Percentiles rank a stretch among this genome's conserved stretches.
phyloP scores from a whole-genome alignment of 1,140 invertebrate genomes.

The Bathynomus jamesi region DNA sequence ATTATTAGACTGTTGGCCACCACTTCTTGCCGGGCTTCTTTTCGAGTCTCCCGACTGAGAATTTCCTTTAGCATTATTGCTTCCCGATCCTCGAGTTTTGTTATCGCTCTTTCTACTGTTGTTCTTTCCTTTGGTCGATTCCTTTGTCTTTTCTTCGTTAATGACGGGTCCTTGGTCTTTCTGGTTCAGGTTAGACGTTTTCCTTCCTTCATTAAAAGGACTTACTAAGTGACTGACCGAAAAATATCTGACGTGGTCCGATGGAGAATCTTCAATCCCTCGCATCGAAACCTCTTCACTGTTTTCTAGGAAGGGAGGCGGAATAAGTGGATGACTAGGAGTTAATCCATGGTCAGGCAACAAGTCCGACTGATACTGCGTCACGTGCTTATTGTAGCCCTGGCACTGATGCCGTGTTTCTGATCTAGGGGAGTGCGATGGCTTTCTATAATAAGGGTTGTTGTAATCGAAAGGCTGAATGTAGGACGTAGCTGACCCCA shows the following conservation, averaged over 20 bases:
- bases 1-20: conserved; percentile 24
- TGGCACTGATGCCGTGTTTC: conserved; percentile 26
- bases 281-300: conserved; percentile 19
- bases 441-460: conserved; percentile 19
- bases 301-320: conserved; percentile 22
- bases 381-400: conserved; percentile 26
- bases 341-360: conserved; percentile 18
- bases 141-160: conserved; percentile 30
- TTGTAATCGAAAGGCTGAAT: conserved; percentile 31
- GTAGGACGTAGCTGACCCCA: conserved; percentile 23
- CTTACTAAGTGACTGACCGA: conserved; percentile 34
- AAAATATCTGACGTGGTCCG: conserved; percentile 32
- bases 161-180: conserved; percentile 13
- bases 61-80: conserved; percentile 17
- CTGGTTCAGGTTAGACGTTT: conserved; percentile 13
- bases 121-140: conserved; percentile 18
- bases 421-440: conserved; percentile 21
- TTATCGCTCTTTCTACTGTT: conserved; percentile 26
- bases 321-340: conserved; percentile 19
- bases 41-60: conserved; percentile 17
- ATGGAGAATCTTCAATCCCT: conserved; percentile 21
- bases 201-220: conserved; percentile 21
- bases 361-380: conserved; percentile 25
- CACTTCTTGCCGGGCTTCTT: conserved; percentile 33
- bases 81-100: conserved; percentile 26